These are phyloP conservation scores for Anneissia japonica DNA, from an alignment of 35 echinoderm and acorn worm genomes.

Conservation along the genomic window DNA sequence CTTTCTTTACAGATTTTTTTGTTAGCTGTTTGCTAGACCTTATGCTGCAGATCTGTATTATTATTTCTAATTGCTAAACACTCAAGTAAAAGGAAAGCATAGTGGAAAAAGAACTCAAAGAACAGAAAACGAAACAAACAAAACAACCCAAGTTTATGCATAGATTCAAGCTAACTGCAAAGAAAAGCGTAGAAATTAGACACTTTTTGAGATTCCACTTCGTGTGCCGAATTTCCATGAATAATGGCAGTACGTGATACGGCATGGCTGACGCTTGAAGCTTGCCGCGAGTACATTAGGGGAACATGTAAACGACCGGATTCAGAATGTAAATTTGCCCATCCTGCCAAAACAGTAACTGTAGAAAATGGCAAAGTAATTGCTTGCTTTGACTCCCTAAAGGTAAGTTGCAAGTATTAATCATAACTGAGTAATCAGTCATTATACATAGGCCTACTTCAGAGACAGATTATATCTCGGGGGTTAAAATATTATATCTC, in stretches of 20 bases:
- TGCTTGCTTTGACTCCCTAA: slow-evolving; percentile 99
- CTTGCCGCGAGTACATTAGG: slow-evolving; percentile 94
- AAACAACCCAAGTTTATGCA: background rate
- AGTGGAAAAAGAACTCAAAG: no score
- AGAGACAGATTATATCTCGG: no score
- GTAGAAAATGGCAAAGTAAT: slow-evolving; percentile 99
- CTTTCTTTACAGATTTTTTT: background rate
- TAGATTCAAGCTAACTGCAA: background rate
- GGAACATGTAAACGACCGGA: slow-evolving; percentile 96
- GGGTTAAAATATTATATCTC: no score
- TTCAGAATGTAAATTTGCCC: slow-evolving; percentile 97
- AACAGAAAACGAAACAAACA: background rate
- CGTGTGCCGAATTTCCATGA: background rate
- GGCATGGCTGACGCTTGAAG: slow-evolving; percentile 98
- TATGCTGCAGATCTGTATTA: background rate
- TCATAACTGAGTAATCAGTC: no score
- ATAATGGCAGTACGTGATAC: slow-evolving; percentile 69
- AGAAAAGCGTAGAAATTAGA: background rate
- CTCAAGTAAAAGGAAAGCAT: no score
- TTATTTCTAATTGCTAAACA: background rate
- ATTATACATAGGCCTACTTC: no score
- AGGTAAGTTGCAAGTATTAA: slow-evolving; percentile 89
- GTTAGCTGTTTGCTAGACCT: background rate
- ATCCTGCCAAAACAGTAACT: slow-evolving; percentile 89
- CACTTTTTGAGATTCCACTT: background rate